phyloP scores from a whole-genome alignment of 2,797 vertebrate genomes.

The Pseudopleuronectes americanus region DNA sequence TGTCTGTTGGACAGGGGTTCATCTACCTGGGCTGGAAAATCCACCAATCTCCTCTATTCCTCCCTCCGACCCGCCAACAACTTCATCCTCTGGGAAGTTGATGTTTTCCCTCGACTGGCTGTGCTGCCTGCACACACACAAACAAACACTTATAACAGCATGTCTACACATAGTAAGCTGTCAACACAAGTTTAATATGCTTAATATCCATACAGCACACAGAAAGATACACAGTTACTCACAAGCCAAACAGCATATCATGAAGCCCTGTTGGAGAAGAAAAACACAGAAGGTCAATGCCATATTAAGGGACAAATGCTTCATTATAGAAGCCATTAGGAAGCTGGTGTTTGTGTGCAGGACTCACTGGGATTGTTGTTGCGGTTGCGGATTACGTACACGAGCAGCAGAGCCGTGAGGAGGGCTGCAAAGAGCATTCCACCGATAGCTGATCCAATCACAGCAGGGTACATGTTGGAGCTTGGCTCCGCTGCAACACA shows the following conservation, averaged over 20 bases:
- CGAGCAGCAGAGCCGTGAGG: constrained; percentile 82
- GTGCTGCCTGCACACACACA: constrained; percentile 70
- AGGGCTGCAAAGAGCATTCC: constrained; percentile 89
- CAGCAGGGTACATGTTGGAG: constrained; percentile 87
- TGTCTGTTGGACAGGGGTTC: constrained; percentile 1
- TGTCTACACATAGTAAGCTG: background rate
- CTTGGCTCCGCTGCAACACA: constrained; percentile 88
- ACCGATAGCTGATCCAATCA: constrained; percentile 87
- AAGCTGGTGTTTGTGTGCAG: background rate
- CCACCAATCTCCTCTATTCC: constrained; percentile 56
- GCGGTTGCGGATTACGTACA: constrained; percentile 86
- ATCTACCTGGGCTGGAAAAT: constrained; percentile 68
- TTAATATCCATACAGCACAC: background rate
- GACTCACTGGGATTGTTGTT: constrained; percentile 89
- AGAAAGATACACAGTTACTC: constrained; percentile 68
- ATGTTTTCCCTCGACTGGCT: constrained; percentile 85
- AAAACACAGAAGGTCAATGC: constrained; percentile 22
- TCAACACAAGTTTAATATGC: background rate
- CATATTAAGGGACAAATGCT: background rate
- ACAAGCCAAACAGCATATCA: constrained; percentile 88
- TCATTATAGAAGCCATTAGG: background rate
- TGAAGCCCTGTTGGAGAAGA: constrained; percentile 83
- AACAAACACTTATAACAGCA: background rate
- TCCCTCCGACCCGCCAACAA: constrained; percentile 54
- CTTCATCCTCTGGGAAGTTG: constrained; percentile 84